Evolutionary conservation across 1,140 invertebrate genomes (phyloP), one percentile per base, ranked within the genome.

Genomic region (Calosoma granatense): DNA sequence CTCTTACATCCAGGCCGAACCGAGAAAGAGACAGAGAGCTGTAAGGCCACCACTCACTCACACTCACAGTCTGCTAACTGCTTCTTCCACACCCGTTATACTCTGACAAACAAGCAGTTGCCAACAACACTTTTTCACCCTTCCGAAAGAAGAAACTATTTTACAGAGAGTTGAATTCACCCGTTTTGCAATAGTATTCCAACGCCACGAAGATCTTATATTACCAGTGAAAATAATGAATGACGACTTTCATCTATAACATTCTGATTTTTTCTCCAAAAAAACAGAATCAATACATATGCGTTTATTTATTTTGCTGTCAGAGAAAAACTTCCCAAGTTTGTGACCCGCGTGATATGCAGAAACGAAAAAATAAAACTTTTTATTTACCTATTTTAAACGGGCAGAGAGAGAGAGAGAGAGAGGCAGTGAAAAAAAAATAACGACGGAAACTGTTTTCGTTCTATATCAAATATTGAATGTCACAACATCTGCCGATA

Each of bases 391-490:
- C 41, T 47, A 47, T 9, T 47, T 47, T 47, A 47, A 17, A 47
- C 9, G 41, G 17, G n/a, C 26, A 36, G 6, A 36, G 6, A 36
- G 6, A 6, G 9, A 47, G 3, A 47, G 9, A 6, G 3, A 47
- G 9, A 47, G 6, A 47, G 3, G 9, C 41, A 12, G 15, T 47
- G 9, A 17, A 12, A 47, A 12, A 47, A 47, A 47, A 6, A 47
- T 9, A 9, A 4, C 17, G 9, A 17, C 6, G 26, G 26, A 36
- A 36, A 12, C 9, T 47, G 26, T 47, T 47, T 47, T 47, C 41
- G 4, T 47, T 47, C 41, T 47, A 47, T 47, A 47, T 47, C 41
- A 47, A 47, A 47, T 47, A 47, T 47, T 47, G 41, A 47, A 47
- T 47, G 41, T 47, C 41, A 47, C 41, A 47, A 47, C 41, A 47